phyloP scores from a whole-genome alignment of 1,140 invertebrate species.

The Drosophila teissieri region DNA sequence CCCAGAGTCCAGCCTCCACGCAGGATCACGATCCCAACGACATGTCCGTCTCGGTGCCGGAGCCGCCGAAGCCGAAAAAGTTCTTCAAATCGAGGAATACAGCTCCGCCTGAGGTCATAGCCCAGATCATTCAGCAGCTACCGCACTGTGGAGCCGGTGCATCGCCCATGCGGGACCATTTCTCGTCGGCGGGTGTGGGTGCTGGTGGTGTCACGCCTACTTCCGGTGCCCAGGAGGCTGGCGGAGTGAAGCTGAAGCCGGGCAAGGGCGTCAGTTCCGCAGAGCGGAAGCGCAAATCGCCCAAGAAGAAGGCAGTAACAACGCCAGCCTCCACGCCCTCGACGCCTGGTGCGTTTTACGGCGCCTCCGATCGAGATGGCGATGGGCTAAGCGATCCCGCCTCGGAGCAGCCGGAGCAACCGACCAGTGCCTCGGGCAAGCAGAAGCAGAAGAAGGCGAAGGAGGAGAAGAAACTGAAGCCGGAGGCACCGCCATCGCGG shows the following conservation, averaged over 20 bases:
- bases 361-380: slow-evolving; percentile 42
- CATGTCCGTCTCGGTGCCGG: slow-evolving; percentile 84
- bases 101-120: slow-evolving; percentile 85
- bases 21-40: slow-evolving; percentile 85
- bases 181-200: not conserved
- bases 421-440: slow-evolving; percentile 18
- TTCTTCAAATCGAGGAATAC: slow-evolving; percentile 95
- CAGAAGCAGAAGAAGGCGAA: slow-evolving; percentile 72
- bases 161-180: slow-evolving; percentile 80
- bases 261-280: slow-evolving; percentile 85
- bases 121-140: slow-evolving; percentile 86
- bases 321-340: slow-evolving; percentile 18
- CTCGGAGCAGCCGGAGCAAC: slow-evolving; percentile 41
- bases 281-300: slow-evolving; percentile 82
- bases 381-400: slow-evolving; percentile 23
- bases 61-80: slow-evolving; percentile 91
- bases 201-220: slow-evolving; percentile 13
- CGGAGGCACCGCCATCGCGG: slow-evolving; percentile 83
- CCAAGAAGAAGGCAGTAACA: slow-evolving; percentile 61
- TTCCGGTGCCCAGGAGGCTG: slow-evolving; percentile 31
- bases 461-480: slow-evolving; percentile 82
- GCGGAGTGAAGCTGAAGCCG: slow-evolving; percentile 71
- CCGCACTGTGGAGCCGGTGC: slow-evolving; percentile 84
- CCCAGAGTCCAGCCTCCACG: slow-evolving; percentile 87
- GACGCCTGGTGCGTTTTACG: slow-evolving; percentile 54